These are phyloP conservation scores for Siniperca scherzeri DNA, from an alignment of 2,797 vertebrate species.

Conservation along the genomic window DNA sequence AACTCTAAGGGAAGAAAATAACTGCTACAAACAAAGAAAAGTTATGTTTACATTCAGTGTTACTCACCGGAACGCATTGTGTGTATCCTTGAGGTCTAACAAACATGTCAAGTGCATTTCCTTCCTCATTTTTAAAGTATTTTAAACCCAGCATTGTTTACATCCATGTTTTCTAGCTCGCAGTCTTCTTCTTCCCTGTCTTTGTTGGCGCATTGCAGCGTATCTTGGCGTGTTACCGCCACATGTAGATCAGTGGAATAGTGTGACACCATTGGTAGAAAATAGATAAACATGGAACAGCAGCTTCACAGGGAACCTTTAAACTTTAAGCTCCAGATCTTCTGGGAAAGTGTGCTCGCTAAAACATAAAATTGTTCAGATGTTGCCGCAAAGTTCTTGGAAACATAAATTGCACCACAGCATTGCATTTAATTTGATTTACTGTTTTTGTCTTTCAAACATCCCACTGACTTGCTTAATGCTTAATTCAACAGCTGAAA, in stretches of 20 bases:
- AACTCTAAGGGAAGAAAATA: not conserved
- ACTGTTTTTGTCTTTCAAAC: not conserved
- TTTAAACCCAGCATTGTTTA: not conserved
- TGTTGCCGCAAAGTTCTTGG: not conserved
- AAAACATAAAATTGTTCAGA: not conserved
- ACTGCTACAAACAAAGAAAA: not conserved
- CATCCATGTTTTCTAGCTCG: too few species aligned
- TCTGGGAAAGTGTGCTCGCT: not conserved
- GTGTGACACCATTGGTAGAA: not conserved
- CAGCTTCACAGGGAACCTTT: not conserved
- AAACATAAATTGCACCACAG: not conserved
- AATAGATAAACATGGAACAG: not conserved
- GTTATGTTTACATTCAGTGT: not conserved
- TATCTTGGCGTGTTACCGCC: not conserved
- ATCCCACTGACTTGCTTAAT: not conserved
- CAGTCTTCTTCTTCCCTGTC: too few species aligned
- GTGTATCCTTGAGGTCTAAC: not conserved
- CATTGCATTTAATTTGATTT: not conserved
- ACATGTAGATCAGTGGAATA: not conserved
- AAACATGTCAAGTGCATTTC: not conserved
- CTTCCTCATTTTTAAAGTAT: not conserved
- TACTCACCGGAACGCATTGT: not conserved
- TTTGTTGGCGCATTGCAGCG: too few species aligned
- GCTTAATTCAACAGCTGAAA: conserved; percentile 89
- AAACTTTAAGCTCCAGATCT: not conserved